Percentiles rank a stretch among this genome's conserved stretches.
phyloP scores from a whole-genome alignment of 1,140 invertebrate genomes.

The Psilanteris sp. region DNA sequence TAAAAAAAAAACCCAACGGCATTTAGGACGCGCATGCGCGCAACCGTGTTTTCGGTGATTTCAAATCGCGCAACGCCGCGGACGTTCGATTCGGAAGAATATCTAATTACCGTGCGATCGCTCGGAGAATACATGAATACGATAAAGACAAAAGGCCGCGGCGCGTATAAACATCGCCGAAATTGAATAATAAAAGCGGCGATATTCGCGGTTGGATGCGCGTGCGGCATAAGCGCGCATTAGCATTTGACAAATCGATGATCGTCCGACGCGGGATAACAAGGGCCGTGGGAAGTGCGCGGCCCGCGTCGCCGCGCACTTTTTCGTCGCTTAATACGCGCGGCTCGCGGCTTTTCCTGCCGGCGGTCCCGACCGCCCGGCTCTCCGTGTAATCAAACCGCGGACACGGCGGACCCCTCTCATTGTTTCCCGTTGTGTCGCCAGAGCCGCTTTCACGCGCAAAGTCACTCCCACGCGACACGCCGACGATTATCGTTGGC shows the following conservation, averaged over 20 bases:
- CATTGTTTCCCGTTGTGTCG: slow-evolving; percentile 19
- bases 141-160: too few relatives aligned
- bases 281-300: slow-evolving; percentile 41
- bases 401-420: slow-evolving; percentile 3
- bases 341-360: slow-evolving; percentile 12
- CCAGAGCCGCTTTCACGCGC: slow-evolving; percentile 33
- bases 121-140: too few relatives aligned
- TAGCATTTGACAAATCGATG: slow-evolving; percentile 30
- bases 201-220: slow-evolving; percentile 1
- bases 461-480: slow-evolving; percentile 24
- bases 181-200: too few relatives aligned
- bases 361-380: slow-evolving; percentile 26
- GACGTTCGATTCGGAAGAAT: too few relatives aligned
- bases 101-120: too few relatives aligned
- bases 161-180: too few relatives aligned
- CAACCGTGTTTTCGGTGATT: too few relatives aligned
- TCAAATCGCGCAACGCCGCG: too few relatives aligned
- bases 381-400: slow-evolving; percentile 24
- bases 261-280: slow-evolving; percentile 6
- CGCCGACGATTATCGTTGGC: slow-evolving; percentile 19
- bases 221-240: background rate
- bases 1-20: too few relatives aligned
- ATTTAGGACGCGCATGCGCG: too few relatives aligned
- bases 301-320: slow-evolving; percentile 19
- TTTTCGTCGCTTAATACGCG: slow-evolving; percentile 19